Base-by-base conservation (phyloP, 2,797 vertebrate species). In the Synaphobranchus kaupii region DNA sequence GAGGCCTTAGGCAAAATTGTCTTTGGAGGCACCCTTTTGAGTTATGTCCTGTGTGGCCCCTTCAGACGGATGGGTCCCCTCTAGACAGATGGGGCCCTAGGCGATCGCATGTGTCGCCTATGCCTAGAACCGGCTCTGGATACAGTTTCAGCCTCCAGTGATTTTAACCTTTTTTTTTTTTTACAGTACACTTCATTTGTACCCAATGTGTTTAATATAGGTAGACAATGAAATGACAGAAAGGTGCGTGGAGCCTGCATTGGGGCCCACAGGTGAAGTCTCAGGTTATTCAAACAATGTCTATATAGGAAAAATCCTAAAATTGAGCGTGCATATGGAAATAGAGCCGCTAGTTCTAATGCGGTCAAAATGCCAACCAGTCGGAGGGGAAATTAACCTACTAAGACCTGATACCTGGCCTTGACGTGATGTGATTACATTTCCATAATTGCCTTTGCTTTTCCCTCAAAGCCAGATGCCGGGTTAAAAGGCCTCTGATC, bases 391-490 rank as follows among this genome's bases (percentile, higher is more conserved):
- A 22, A 81, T 81, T 81, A 81, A 81, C 78, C 78, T 50, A 7
- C 78, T 81, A 81, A 81, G 44, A 78, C 47, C 78, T n/a, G 25
- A 81, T 81, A 81, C 78, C 78, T 50, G 44, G 78, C 78, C 78
- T 50, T n/a, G 78, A 50, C 47, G 25, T n/a, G n/a, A 9, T 81
- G 78, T 81, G 78, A 81, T 81, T 81, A 81, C 78, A 81, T 81
- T 81, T 81, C 78, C 78, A 81, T 81, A 81, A 81, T 81, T 81
- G 78, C 47, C 44, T 9, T 48, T 81, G 22, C 63, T 68, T 28
- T 68, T 28, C 63, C 63, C 63, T 68, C 63, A 68, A 28, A n/a
- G 63, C n/a, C 25, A 68, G 63, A 28, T 7, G 6, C 3, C 3
- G 25, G 63, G 31, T 80, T 25, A 81, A 47, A 48, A 12, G 22